Base-by-base conservation (phyloP, 2,113 vertebrate genomes). In the Prionailurus bengalensis region DNA sequence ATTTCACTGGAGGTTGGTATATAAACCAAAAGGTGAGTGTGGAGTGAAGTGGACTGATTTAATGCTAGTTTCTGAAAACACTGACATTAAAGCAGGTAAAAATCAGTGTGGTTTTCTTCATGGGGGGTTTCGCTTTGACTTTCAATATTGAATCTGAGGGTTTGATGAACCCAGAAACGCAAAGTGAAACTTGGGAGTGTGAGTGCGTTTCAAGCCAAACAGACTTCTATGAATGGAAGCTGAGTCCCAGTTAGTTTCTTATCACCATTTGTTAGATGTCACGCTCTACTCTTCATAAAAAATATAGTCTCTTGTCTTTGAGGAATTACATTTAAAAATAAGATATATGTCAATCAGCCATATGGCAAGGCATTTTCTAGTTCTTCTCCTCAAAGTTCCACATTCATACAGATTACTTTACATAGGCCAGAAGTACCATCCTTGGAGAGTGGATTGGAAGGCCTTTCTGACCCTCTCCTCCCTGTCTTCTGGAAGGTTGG, bases 61-160 rank as follows among this genome's bases (percentile, higher is more conserved):
- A 85, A 81, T 78, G 80, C 91, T 91, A 36, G 39, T 78, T 88
- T 97, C 94, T 98, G 68, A 91, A 92, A 95, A 93, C 78, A 79
- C 68, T 92, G 48, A 94, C 94, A 71, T 91, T 93, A 97, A 94
- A 94, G 95, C 93, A 98, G 94, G 97, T 97, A 97, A 97, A 97
- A 98, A 91, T 97, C 95, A 96, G 53, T 97, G 97, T 97, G 97
- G 97, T 97, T 97, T 97, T 98, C 89, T 97, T 96, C 65, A 17
- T 79, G 78, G 94, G 89, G 88, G 94, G 97, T 98, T 98, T 98
- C 98, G 42, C 97, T 98, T 97, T 98, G 98, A 98, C 97, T 98
- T 97, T 98, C 94, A 96, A 2, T 42, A 51, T 58, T 81, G 78
- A 89, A 78, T 96, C 86, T 98, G 97, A 98, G 92, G 89, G 96